A percentile compares a stretch with the other conserved stretches of the same genome.
phyloP scores from a whole-genome alignment of 2,888 invertebrate genomes.

The Agriotes lineatus region DNA sequence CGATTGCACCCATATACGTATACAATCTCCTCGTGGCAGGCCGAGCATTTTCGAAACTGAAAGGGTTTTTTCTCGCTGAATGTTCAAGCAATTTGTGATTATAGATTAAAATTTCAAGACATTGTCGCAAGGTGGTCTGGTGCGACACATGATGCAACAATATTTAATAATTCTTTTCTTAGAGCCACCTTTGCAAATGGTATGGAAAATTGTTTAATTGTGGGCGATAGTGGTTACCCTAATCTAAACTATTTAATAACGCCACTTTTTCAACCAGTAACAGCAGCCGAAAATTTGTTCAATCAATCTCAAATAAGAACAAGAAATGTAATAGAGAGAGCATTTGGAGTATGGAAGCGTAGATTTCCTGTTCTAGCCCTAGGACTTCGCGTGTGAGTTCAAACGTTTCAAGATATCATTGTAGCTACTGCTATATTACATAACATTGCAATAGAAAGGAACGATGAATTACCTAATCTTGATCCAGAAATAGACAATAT shows the following conservation, averaged over 20 bases:
- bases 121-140: neutral
- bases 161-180: neutral
- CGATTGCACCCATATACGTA: too few species aligned
- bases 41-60: too few species aligned
- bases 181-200: neutral
- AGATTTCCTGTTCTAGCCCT: too few species aligned
- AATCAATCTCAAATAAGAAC: too few species aligned
- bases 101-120: too few species aligned
- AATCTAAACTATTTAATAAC: neutral
- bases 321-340: too few species aligned
- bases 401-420: too few species aligned
- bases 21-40: constrained; percentile 1
- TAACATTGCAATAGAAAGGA: too few species aligned
- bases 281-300: neutral
- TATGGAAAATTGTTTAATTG: neutral
- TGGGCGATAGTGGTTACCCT: neutral
- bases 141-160: neutral
- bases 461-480: neutral
- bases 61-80: too few species aligned
- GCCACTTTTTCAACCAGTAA: neutral
- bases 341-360: too few species aligned
- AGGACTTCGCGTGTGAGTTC: too few species aligned
- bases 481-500: neutral
- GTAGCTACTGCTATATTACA: neutral
- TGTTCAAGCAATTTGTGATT: too few species aligned